Conservation (phyloP, 2,113 vertebrate species). For the Anolis sagrei region DNA sequence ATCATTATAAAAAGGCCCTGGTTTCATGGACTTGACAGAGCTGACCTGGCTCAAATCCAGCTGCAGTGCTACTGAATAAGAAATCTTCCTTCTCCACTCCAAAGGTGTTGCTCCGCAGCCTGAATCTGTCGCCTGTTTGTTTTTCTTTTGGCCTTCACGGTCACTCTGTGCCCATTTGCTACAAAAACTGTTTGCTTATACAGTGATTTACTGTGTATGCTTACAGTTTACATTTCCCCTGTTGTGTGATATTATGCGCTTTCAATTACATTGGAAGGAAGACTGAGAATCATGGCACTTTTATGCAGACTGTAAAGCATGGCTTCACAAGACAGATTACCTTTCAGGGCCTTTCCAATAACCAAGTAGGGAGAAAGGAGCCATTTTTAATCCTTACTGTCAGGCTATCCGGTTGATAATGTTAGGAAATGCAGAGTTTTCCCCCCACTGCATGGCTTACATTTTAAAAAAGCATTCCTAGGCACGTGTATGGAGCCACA, state of each 20-base stretch:
- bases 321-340: conserved; percentile 83
- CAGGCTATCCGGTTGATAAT: conserved; percentile 77
- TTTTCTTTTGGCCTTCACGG: conserved; percentile 65
- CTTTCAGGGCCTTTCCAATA: conserved; percentile 84
- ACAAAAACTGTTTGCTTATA: conserved; percentile 65
- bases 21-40: conserved; percentile 60
- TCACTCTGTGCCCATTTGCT: conserved; percentile 71
- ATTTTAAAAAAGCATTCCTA: conserved; percentile 68
- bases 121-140: conserved; percentile 65
- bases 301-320: conserved; percentile 82
- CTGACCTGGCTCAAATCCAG: conserved; percentile 57
- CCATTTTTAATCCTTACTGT: conserved; percentile 85
- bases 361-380: conserved; percentile 77
- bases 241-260: conserved; percentile 79
- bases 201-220: conserved; percentile 76
- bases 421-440: conserved; percentile 79
- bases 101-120: conserved; percentile 57
- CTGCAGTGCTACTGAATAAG: conserved; percentile 54
- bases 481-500: conserved; percentile 52
- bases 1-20: conserved; percentile 61
- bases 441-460: conserved; percentile 11
- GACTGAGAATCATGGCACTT: conserved; percentile 79
- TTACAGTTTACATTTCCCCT: conserved; percentile 81
- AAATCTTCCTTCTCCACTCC: conserved; percentile 17
- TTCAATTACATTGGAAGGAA: conserved; percentile 79